These are phyloP conservation scores for Alosa alosa DNA, from an alignment of 2,113 vertebrate genomes.

Conservation along the genomic window DNA sequence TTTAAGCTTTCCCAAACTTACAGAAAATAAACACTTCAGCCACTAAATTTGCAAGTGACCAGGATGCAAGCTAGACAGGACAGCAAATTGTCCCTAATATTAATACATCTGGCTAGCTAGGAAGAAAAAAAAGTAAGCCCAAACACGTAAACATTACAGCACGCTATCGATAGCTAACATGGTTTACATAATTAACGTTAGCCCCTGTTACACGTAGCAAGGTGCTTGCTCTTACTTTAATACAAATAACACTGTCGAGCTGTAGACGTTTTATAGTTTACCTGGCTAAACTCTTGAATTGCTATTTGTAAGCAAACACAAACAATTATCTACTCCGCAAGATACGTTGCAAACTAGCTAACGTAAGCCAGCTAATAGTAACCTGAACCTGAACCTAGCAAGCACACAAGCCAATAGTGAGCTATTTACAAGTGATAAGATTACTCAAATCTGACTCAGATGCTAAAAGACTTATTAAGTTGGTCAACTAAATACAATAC, in stretches of 20 bases:
- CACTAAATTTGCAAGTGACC: not conserved
- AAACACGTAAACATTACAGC: not conserved
- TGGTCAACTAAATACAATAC: not conserved
- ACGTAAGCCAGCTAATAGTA: conserved; percentile 12
- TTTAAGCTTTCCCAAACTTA: not conserved
- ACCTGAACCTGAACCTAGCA: not conserved
- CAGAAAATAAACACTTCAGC: not conserved
- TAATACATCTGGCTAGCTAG: not conserved
- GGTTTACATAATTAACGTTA: not conserved
- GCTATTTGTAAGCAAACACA: not conserved
- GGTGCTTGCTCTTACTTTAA: not conserved
- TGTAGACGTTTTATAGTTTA: not conserved
- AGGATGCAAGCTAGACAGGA: not conserved
- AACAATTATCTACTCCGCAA: not conserved
- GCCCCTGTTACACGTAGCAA: not conserved
- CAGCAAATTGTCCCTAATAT: not conserved
- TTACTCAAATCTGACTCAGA: not conserved
- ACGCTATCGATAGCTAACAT: not conserved
- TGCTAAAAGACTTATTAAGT: not conserved
- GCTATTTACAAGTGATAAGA: not conserved
- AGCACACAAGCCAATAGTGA: not conserved
- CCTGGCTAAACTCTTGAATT: not conserved
- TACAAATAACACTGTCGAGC: not conserved
- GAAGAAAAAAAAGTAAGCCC: not conserved
- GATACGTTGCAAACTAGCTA: conserved; percentile 13